Percentiles rank a stretch among this genome's conserved stretches.
Conservation (phyloP, 2,797 vertebrate species). For the Stomatorhinus walkeri region DNA sequence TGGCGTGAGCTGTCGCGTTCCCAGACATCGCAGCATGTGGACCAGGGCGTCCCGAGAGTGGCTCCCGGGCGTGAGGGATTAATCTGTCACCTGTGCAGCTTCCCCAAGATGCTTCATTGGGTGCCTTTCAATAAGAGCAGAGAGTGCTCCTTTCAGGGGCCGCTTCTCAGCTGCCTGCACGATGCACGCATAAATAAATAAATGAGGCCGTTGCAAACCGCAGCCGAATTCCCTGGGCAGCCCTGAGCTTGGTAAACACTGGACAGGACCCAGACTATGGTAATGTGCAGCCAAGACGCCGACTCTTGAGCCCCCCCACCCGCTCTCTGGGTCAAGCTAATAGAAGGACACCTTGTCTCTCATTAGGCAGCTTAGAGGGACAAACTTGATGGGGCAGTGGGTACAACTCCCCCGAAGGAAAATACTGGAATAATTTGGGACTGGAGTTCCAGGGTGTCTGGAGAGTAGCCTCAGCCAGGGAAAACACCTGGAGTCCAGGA, state of each 20-base stretch:
- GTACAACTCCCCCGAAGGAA: slow-evolving; percentile 38
- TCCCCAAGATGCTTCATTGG: slow-evolving; percentile 24
- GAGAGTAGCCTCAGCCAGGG: slow-evolving; percentile 63
- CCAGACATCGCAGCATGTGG: slow-evolving; percentile 21
- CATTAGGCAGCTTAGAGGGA: slow-evolving; percentile 50
- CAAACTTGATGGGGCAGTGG: slow-evolving; percentile 43
- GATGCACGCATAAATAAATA: slow-evolving; percentile 35
- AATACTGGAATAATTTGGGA: slow-evolving; percentile 43
- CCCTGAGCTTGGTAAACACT: slow-evolving; percentile 16
- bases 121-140: slow-evolving; percentile 21
- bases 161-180: slow-evolving; percentile 18
- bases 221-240: neutral
- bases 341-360: slow-evolving; percentile 54
- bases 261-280: slow-evolving; percentile 19
- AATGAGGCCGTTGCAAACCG: slow-evolving; percentile 21
- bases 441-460: slow-evolving; percentile 48
- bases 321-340: slow-evolving; percentile 39
- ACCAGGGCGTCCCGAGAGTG: neutral
- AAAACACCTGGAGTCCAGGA: slow-evolving; percentile 58
- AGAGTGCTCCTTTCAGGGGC: slow-evolving; percentile 14
- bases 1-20: slow-evolving; percentile 34
- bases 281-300: slow-evolving; percentile 27
- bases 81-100: slow-evolving; percentile 30
- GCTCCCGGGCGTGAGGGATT: neutral
- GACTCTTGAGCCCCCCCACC: slow-evolving; percentile 25